Evolutionary conservation across 2,113 vertebrate genomes (phyloP), one percentile per base, ranked within the genome.

Genomic region (Indicator maculatus): DNA sequence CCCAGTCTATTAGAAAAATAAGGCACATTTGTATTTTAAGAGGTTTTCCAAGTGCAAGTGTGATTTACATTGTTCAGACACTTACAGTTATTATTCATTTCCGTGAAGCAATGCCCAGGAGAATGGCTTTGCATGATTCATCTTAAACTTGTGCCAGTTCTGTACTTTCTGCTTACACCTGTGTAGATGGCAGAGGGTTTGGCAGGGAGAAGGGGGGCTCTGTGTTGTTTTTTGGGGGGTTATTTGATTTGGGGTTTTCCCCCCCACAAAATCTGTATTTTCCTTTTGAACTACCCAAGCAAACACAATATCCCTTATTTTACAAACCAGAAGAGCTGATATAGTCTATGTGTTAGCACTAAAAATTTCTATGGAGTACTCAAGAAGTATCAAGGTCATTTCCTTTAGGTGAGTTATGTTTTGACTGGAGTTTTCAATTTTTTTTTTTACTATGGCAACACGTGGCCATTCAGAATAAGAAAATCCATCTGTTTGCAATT

Each of bases 21-120:
- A 96, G 92, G 86, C 70, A 77, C 78, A 16, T 89, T 98, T 97
- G 96, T 96, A 94, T 97, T 97, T 96, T 88, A 96, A 97, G 96
- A 93, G 95, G 74, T 96, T 97, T 95, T 95, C 88, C 89, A 93
- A 96, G 91, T 56, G 66, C 86, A 90, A 95, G 96, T 96, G 94
- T 95, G 95, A 96, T 94, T 95, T 94, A 96, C 94, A 96, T 95
- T 97, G 95, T 96, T 97, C 94, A 93, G 95, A 93, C 89, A 93
- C 92, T 93, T 92, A 11, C 78, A 94, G 94, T 95, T 96, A 96
- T 95, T 98, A 97, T 96, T 95, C 93, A 81, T 93, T 96, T 93
- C 93, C 96, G 88, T 85, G 94, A 93, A 93, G 93, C 89, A 93
- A 89, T 84, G 83, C 94, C 92, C 93, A 70, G 86, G 97, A 95